Evolutionary conservation across 1,140 invertebrate species (phyloP).

Genomic region (Parasteatoda tepidariorum): DNA sequence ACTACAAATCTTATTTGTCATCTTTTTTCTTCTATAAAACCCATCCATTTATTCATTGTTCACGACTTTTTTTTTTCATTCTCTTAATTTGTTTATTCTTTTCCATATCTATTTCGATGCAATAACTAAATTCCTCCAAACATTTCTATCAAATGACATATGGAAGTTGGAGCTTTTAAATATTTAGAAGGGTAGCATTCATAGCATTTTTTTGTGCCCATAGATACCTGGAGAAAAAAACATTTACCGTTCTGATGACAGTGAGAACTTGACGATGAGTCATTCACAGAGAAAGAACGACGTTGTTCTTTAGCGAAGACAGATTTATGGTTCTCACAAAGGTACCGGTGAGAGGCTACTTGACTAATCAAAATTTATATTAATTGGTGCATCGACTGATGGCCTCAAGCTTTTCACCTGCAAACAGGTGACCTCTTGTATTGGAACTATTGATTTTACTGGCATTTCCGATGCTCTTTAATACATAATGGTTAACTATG

Average conservation of each 20-base stretch:
- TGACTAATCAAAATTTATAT: conserved; percentile 12
- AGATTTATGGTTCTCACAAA: conserved; percentile 11
- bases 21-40: too few species aligned
- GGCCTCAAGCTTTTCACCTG: conserved; percentile 14
- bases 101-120: too few species aligned
- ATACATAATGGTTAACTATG: neutral
- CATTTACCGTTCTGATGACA: neutral
- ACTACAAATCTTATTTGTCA: too few species aligned
- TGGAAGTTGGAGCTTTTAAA: too few species aligned
- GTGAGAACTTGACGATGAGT: neutral
- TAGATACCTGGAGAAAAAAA: neutral
- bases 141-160: too few species aligned
- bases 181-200: neutral
- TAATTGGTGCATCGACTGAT: neutral
- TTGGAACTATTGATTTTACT: neutral
- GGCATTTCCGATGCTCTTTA: conserved; percentile 15
- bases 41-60: too few species aligned
- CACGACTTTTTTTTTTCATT: too few species aligned
- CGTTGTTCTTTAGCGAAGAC: neutral
- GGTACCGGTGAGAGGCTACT: neutral
- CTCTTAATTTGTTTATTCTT: too few species aligned
- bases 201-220: neutral
- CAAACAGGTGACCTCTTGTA: conserved; percentile 9
- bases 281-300: neutral
- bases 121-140: too few species aligned